These are phyloP conservation scores for Smutsia gigantea DNA, from an alignment of 2,797 vertebrate species.

Conservation along the genomic window DNA sequence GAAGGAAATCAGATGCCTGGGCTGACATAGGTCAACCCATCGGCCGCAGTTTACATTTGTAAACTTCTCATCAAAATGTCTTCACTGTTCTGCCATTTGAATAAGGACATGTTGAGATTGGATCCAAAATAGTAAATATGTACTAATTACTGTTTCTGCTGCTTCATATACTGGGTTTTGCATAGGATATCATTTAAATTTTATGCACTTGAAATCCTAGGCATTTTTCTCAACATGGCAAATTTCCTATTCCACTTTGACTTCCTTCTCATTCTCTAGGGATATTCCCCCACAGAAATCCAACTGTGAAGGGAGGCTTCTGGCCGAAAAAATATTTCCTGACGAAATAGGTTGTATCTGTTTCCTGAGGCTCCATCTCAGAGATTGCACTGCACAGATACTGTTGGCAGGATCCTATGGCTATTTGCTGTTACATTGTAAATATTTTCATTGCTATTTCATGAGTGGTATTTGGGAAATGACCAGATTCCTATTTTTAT, in stretches of 20 bases:
- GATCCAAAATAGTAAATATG: background rate
- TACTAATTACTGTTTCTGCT: conserved; percentile 20
- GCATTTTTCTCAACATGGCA: background rate
- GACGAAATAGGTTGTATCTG: background rate
- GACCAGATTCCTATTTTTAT: background rate
- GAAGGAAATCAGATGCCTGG: background rate
- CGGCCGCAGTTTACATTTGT: background rate
- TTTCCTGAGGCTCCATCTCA: background rate
- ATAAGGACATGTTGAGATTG: background rate
- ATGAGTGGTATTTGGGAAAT: background rate
- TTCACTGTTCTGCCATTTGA: background rate
- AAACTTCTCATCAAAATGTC: background rate
- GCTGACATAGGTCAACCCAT: background rate
- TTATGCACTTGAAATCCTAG: background rate
- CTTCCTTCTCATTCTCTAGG: background rate
- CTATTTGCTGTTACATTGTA: background rate
- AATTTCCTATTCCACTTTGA: background rate
- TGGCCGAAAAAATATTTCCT: background rate
- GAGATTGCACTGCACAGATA: background rate
- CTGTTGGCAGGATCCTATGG: background rate
- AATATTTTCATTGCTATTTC: conserved; percentile 43
- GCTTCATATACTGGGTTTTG: background rate
- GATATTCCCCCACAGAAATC: background rate
- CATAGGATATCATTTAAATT: background rate
- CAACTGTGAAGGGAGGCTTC: background rate